Conservation (phyloP, 2,113 vertebrate genomes). For the Sebastes fasciatus region DNA sequence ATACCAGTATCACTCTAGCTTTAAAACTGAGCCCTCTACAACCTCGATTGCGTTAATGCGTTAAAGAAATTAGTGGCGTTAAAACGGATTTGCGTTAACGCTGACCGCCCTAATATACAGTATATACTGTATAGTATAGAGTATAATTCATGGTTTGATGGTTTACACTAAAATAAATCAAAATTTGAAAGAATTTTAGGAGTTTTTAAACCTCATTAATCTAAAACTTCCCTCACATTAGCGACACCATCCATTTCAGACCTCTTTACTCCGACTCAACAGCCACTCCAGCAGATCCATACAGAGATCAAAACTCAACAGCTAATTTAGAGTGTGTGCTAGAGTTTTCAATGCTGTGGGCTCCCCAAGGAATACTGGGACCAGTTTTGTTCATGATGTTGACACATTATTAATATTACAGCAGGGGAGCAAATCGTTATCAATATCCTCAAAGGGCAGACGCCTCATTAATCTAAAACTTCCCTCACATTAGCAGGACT, state of each 20-base stretch:
- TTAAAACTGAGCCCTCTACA: too few relatives aligned
- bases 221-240: slow-evolving; percentile 77
- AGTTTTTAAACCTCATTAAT: slow-evolving; percentile 24
- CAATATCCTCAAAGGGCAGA: slow-evolving; percentile 77
- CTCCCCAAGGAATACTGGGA: slow-evolving; percentile 25
- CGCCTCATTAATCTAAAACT: slow-evolving; percentile 79
- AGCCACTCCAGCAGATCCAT: slow-evolving; percentile 54
- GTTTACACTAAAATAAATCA: too few relatives aligned
- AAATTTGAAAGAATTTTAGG: too few relatives aligned
- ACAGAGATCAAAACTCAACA: slow-evolving; percentile 57
- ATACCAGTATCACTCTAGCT: too few relatives aligned
- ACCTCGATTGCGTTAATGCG: too few relatives aligned
- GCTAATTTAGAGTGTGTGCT: slow-evolving; percentile 48
- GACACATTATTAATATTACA: slow-evolving; percentile 72
- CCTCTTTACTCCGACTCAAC: slow-evolving; percentile 50
- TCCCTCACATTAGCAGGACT: slow-evolving; percentile 72
- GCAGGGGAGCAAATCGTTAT: slow-evolving; percentile 75
- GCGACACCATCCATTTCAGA: slow-evolving; percentile 58
- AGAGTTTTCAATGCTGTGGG: slow-evolving; percentile 9
- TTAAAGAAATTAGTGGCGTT: too few relatives aligned
- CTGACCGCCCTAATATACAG: too few relatives aligned
- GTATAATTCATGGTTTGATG: too few relatives aligned
- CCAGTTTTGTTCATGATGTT: slow-evolving; percentile 63
- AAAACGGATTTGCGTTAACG: too few relatives aligned
- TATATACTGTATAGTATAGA: too few relatives aligned